Conservation (phyloP, 2,113 vertebrate species). For the Boleophthalmus pectinirostris region DNA sequence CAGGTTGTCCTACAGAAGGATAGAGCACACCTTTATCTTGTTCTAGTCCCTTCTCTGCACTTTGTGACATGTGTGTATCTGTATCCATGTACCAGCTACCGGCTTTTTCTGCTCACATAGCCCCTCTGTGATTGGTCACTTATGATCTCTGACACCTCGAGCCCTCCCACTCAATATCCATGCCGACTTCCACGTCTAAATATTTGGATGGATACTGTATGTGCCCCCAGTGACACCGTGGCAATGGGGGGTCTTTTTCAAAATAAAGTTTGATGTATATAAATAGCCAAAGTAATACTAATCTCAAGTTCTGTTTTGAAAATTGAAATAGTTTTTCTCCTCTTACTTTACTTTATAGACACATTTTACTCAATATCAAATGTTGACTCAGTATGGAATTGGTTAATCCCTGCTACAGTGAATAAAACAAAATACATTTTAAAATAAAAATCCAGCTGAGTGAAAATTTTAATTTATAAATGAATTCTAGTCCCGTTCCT, state of each 20-base stretch:
- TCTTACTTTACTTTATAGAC: not conserved
- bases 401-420: not conserved
- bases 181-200: constrained; percentile 28
- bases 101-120: constrained; percentile 47
- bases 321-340: not conserved
- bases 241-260: not conserved
- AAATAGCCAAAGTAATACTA: no score
- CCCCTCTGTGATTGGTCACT: constrained; percentile 49
- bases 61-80: constrained; percentile 27
- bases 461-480: not conserved
- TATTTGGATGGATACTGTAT: not conserved
- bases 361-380: not conserved
- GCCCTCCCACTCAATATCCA: constrained; percentile 19
- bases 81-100: constrained; percentile 39
- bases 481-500: not conserved
- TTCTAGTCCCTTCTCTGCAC: constrained; percentile 10
- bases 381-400: not conserved
- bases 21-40: not conserved
- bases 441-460: not conserved
- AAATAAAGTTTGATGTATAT: not conserved
- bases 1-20: not conserved
- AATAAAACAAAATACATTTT: not conserved
- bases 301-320: not conserved
- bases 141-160: constrained; percentile 49
- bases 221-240: constrained; percentile 30